Evolutionary conservation across 2,113 vertebrate genomes (phyloP).

Genomic region (Campylorhamphus procurvoides): DNA sequence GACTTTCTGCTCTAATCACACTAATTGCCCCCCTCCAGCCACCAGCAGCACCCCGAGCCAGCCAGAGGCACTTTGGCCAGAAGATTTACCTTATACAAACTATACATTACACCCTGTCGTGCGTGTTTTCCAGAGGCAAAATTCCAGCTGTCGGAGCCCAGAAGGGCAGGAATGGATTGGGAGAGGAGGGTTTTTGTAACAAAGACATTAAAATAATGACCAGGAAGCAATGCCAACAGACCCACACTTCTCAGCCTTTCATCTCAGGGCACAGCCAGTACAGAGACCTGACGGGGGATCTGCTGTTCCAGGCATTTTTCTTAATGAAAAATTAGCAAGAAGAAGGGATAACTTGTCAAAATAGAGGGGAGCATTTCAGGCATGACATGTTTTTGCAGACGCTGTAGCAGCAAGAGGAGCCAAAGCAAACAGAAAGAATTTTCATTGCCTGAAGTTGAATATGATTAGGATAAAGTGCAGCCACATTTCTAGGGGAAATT

Average conservation of each 20-base stretch:
- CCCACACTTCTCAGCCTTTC: not conserved
- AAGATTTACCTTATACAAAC: not conserved
- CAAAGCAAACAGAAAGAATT: conserved; percentile 36
- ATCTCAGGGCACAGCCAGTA: not conserved
- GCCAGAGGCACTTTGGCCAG: not conserved
- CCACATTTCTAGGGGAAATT: conserved; percentile 35
- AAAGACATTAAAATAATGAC: conserved; percentile 1
- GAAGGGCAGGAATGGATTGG: not conserved
- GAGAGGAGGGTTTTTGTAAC: not conserved
- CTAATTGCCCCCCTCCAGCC: not conserved
- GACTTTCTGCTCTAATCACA: not conserved
- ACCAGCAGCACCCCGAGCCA: conserved; percentile 1
- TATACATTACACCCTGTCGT: not conserved
- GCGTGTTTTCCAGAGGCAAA: not conserved
- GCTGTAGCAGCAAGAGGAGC: conserved; percentile 43
- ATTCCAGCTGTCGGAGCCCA: not conserved
- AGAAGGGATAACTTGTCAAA: conserved; percentile 40
- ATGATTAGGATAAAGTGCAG: conserved; percentile 37
- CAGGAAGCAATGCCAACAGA: not conserved
- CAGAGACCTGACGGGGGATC: not conserved
- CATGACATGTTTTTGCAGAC: conserved; percentile 43
- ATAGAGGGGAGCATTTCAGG: conserved; percentile 32
- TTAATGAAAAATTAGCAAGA: conserved; percentile 61
- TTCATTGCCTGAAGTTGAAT: conserved; percentile 28
- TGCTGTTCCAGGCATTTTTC: conserved; percentile 55